A percentile compares a stretch with the other conserved stretches of the same genome.
Evolutionary conservation across 2,888 invertebrate genomes (phyloP).

Genomic region (Folsomia candida): DNA sequence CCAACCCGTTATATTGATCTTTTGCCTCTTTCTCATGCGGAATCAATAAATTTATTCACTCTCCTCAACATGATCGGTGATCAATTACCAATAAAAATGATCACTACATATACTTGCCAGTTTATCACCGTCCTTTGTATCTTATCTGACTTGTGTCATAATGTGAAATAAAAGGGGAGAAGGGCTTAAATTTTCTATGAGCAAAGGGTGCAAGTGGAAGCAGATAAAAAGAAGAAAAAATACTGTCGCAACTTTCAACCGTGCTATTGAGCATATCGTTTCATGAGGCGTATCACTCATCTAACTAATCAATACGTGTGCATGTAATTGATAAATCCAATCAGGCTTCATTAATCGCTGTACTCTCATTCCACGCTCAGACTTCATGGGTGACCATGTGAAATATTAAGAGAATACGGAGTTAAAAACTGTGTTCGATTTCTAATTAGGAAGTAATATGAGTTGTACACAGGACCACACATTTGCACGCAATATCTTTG

Average conservation of each 20-base stretch:
- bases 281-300: too few relatives aligned
- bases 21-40: background rate
- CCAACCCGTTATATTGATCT: background rate
- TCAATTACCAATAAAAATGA: background rate
- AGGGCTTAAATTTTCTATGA: too few relatives aligned
- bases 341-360: background rate
- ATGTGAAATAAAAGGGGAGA: too few relatives aligned
- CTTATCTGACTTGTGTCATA: too few relatives aligned
- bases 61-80: background rate
- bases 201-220: too few relatives aligned
- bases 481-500: background rate
- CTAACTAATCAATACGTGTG: background rate
- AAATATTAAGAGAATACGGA: slow-evolving; percentile 2
- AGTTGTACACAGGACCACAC: background rate
- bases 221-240: too few relatives aligned
- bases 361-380: too few relatives aligned
- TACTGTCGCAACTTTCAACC: too few relatives aligned
- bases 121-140: background rate
- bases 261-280: too few relatives aligned
- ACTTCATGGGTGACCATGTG: too few relatives aligned
- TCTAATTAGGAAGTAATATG: slow-evolving; percentile 32
- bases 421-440: slow-evolving; percentile 33
- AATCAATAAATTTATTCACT: background rate
- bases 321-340: background rate
- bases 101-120: background rate